A percentile compares a stretch with the other conserved stretches of the same genome.
These are phyloP conservation scores for Tuta absoluta DNA, from an alignment of 2,888 invertebrate species.

Conservation along the genomic window DNA sequence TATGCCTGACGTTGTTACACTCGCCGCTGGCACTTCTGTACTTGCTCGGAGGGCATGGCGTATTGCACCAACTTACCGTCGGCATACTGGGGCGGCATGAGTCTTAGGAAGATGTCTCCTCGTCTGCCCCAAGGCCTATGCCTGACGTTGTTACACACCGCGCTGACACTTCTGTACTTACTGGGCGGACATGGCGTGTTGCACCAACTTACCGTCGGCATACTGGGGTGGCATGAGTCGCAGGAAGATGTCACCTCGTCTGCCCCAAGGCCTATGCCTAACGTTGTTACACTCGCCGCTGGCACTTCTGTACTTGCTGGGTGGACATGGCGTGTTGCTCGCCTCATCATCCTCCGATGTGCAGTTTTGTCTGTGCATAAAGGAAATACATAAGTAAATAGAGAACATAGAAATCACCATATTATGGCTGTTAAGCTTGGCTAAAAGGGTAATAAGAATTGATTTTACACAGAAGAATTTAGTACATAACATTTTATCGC, in stretches of 20 bases:
- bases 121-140: slow-evolving; percentile 92
- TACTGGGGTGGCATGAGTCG: slow-evolving; percentile 87
- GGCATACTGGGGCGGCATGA: slow-evolving; percentile 86
- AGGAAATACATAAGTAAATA: slow-evolving; percentile 18
- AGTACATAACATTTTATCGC: no score
- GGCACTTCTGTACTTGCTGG: slow-evolving; percentile 90
- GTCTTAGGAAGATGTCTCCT: slow-evolving; percentile 88
- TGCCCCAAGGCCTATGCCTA: slow-evolving; percentile 91
- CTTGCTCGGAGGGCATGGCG: no score
- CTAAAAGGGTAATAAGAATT: no score
- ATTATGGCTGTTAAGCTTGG: no score
- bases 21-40: no score
- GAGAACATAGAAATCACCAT: neutral
- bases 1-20: no score
- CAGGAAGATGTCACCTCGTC: slow-evolving; percentile 88
- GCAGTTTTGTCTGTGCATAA: slow-evolving; percentile 62
- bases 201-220: slow-evolving; percentile 84
- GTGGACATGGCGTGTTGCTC: slow-evolving; percentile 85
- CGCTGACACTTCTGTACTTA: slow-evolving; percentile 83
- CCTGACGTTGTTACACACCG: slow-evolving; percentile 93
- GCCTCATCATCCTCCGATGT: slow-evolving; percentile 64
- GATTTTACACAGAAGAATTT: no score
- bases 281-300: slow-evolving; percentile 95
- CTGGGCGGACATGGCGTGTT: slow-evolving; percentile 60
- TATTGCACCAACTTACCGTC: slow-evolving; percentile 82